Evolutionary conservation across 2,888 invertebrate genomes (phyloP), one percentile per base, ranked within the genome.

Genomic region (Microchrysa polita): DNA sequence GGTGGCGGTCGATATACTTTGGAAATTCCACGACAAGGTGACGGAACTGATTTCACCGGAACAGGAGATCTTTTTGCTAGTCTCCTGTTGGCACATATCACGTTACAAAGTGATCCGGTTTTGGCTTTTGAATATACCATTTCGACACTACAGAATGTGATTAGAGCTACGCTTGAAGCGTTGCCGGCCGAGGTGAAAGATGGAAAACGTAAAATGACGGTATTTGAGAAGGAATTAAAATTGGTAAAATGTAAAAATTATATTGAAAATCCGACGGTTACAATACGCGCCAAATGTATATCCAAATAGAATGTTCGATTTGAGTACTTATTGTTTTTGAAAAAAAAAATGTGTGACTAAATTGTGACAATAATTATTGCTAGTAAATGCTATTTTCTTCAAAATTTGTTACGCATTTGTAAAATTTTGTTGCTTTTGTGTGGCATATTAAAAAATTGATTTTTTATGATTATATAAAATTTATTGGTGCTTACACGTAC

Each of bases 11-110:
- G 82, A 4, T 81, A 81, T 53, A 80, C 80, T 16, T 76, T 85
- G 7, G 80, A 80, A 77, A 93, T 97, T 80, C 94, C 95, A 2
- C 90, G 90, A 80, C 86, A 96, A 78, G 90, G 90, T 2, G 83
- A 94, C 74, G 88, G 90, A 40, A 90, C 91, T 0, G 87, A 87
- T 12, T 98, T 96, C 82, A 96, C 95, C 0, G 99, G 99, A 5
- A 94, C 98, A 0, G 98, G 98, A 0, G 97, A 98, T 84, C 86
- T 97, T 27, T 98, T 98, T 86, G 92, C 98, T 0, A 92, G 97
- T 0, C 87, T 97, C 48, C 92, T 98, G 78, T 85, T 99, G 73
- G 96, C 95, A 1, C 95, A 95, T 91, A 91, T 92, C 81, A 87
- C 91, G 78, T 89, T 89, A 81, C 89, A 89, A 2, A 87, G 88